phyloP scores from a whole-genome alignment of 2,888 invertebrate genomes.

The Chloroclysta siterata region DNA sequence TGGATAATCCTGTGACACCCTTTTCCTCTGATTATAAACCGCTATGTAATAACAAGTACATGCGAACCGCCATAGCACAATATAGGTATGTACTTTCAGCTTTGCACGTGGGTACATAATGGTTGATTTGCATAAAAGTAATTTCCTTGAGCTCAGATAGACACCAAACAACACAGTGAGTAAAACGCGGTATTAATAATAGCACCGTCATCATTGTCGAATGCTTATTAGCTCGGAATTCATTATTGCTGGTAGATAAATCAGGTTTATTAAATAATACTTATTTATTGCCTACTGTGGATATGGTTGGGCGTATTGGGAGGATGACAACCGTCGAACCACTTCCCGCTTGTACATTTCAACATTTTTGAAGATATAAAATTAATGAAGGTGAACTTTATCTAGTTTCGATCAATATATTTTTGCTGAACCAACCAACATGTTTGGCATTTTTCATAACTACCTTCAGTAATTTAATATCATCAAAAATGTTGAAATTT shows the following conservation, averaged over 20 bases:
- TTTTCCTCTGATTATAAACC: constrained; percentile 12
- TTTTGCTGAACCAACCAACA: too few species aligned
- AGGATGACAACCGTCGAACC: too few species aligned
- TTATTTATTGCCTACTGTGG: not conserved
- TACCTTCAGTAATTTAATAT: too few species aligned
- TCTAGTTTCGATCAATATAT: too few species aligned
- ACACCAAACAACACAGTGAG: constrained; percentile 37
- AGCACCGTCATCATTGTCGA: constrained; percentile 33
- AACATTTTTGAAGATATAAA: too few species aligned
- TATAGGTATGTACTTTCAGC: constrained; percentile 27
- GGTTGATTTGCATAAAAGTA: constrained; percentile 71
- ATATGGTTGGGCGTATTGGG: constrained; percentile 1
- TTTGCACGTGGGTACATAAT: constrained; percentile 56
- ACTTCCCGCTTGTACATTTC: too few species aligned
- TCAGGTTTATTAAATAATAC: constrained; percentile 9
- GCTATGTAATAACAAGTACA: constrained; percentile 25
- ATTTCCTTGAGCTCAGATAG: constrained; percentile 59
- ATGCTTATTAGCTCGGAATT: constrained; percentile 37
- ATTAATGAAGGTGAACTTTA: too few species aligned
- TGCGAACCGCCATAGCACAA: constrained; percentile 29
- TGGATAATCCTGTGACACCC: not conserved
- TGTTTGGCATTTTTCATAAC: too few species aligned
- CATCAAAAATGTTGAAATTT: too few species aligned
- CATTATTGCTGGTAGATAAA: constrained; percentile 31
- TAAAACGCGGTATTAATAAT: constrained; percentile 41